Evolutionary conservation across 2,797 vertebrate genomes (phyloP).

Genomic region (Chromobotia macracanthus): DNA sequence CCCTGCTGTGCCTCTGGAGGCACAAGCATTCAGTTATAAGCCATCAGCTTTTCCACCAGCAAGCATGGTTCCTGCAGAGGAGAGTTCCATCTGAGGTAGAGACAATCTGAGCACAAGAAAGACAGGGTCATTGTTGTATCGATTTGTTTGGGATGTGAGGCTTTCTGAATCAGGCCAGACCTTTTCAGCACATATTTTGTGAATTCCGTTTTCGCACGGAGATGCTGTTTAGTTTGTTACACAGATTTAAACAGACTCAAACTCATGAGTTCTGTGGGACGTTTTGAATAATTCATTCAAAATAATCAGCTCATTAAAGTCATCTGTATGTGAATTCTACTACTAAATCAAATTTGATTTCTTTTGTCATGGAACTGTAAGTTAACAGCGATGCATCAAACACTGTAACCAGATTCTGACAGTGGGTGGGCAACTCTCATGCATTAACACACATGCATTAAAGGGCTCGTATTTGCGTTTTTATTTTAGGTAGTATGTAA

Average conservation of each 20-base stretch:
- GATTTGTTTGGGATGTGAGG: background rate
- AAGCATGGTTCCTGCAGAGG: conserved; percentile 1
- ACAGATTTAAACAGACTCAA: background rate
- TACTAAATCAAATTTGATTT: too few species aligned
- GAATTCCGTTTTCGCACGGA: background rate
- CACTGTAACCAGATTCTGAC: background rate
- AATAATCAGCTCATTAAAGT: background rate
- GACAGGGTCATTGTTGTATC: background rate
- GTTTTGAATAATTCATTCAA: background rate
- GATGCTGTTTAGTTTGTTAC: background rate
- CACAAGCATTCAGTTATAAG: conserved; percentile 28
- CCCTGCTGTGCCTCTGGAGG: background rate
- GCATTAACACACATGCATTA: background rate
- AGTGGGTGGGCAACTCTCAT: background rate
- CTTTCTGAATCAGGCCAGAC: background rate
- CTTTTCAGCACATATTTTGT: background rate
- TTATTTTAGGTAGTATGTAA: too few species aligned
- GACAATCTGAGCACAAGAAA: background rate
- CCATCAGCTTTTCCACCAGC: conserved; percentile 2
- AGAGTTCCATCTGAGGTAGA: background rate
- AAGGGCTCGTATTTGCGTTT: background rate
- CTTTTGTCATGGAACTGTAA: too few species aligned
- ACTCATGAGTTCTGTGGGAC: background rate
- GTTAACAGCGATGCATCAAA: too few species aligned
- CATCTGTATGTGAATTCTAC: background rate